Percentiles rank a stretch among this genome's conserved stretches.
Conservation (phyloP, 2,888 invertebrate genomes). For the Caenorhabditis becei region DNA sequence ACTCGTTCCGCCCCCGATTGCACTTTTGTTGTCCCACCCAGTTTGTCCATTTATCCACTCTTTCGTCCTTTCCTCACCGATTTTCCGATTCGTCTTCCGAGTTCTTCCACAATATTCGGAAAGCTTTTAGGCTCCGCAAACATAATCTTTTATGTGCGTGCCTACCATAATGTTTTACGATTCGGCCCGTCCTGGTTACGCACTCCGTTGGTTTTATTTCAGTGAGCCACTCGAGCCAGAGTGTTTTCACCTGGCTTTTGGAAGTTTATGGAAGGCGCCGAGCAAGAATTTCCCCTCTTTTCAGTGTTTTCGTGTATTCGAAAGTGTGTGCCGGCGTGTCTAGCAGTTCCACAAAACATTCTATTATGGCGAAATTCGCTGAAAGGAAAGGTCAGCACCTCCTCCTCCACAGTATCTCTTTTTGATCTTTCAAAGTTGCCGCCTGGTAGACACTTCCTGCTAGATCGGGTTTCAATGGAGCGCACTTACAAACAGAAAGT, state of each 20-base stretch:
- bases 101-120: not conserved
- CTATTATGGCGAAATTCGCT: not conserved
- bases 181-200: not conserved
- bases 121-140: not conserved
- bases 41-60: not conserved
- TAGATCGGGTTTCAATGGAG: not conserved
- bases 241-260: conserved; percentile 3
- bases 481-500: not conserved
- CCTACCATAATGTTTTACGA: conserved; percentile 8
- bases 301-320: not conserved
- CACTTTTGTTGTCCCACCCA: not conserved
- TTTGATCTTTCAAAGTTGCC: not conserved
- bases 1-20: not conserved
- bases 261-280: not conserved
- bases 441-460: not conserved
- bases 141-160: not conserved
- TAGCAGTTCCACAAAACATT: not conserved
- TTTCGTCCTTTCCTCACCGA: not conserved
- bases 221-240: not conserved
- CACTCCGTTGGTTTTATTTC: not conserved
- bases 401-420: not conserved
- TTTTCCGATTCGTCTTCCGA: not conserved
- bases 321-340: not conserved
- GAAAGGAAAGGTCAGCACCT: not conserved
- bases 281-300: not conserved